Base-by-base conservation (phyloP, 37 sponge, comb jelly and placozoan genomes). In the Tethya wilhelma region DNA sequence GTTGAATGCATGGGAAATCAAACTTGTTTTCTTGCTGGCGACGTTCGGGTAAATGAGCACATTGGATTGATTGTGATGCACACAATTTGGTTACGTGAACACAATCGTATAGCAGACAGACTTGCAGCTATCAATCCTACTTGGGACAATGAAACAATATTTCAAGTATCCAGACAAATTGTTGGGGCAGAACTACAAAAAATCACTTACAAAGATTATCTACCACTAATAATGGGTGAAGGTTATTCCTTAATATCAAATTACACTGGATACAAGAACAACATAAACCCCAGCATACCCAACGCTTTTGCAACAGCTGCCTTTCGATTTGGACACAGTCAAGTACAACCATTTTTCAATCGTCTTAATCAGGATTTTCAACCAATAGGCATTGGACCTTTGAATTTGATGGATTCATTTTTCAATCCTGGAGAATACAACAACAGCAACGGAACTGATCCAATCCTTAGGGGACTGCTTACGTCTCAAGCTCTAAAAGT, bases 71-170 rank as follows among this genome's bases (percentile, higher is more conserved):
- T 89, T 17, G 67, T 88, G 1, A 87, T 96, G 91, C 97, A 98
- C 79, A 98, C 96, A n/a, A 78, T 98, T 30, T 98, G 89, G 90
- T 38, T 98, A 26, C 49, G 99, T 55, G 94, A 98, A 41, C 99
- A 98, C 84, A 98, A 98, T 65, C 75, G 99, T 45, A 88, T 96
- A 34, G 98, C 93, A 9, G 32, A 26, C 6, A 33, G 4, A 38
- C 68, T 97, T 11, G 41, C 55, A 2, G 22, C 14, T 12, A 30
- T 90, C 42, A 97, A 97, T 71, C 90, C 90, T 6, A 26, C 17
- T 0, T 90, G 90, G 93, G 64, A 69, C 44, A 86, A 89, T 64
- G 97, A 97, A 19, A 59, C 56, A n/a, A 28, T 93, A 1, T 97
- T 78, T 77, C 90, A 97, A 65, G 83, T 75, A 6, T 76, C 94